Percentiles rank a stretch among this genome's conserved stretches.
phyloP scores from a whole-genome alignment of 2,797 vertebrate species.

The Novumbra hubbsi region DNA sequence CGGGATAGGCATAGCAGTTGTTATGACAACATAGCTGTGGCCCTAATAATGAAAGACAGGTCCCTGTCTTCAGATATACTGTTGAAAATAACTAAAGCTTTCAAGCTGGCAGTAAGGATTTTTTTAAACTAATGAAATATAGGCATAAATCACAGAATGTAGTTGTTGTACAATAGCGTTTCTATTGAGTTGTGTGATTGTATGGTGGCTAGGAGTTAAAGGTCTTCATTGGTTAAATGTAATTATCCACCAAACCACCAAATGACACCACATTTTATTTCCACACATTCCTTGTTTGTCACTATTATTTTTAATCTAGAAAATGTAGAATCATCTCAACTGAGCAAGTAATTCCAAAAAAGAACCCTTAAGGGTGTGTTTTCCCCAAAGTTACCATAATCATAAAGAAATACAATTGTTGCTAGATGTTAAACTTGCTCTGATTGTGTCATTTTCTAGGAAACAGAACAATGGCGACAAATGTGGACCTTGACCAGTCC shows the following conservation, averaged over 20 bases:
- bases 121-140: not conserved
- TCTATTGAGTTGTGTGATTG: too few relatives aligned
- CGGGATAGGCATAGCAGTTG: not conserved
- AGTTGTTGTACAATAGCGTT: not conserved
- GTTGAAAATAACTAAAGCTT: not conserved
- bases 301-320: too few relatives aligned
- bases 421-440: not conserved
- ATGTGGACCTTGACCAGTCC: constrained; percentile 32
- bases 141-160: not conserved
- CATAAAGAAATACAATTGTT: not conserved
- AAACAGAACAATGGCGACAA: constrained; percentile 60
- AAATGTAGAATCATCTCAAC: too few relatives aligned
- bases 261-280: too few relatives aligned
- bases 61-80: not conserved
- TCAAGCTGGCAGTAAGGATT: not conserved
- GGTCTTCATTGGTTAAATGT: too few relatives aligned
- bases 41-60: not conserved
- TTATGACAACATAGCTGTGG: not conserved
- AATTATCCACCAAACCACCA: too few relatives aligned
- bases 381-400: too few relatives aligned
- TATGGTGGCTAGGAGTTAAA: too few relatives aligned
- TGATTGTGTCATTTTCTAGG: constrained; percentile 19
- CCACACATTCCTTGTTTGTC: too few relatives aligned
- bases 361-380: too few relatives aligned
- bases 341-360: too few relatives aligned